Base-by-base conservation (phyloP, 2,888 invertebrate species). In the Diaperis boleti region DNA sequence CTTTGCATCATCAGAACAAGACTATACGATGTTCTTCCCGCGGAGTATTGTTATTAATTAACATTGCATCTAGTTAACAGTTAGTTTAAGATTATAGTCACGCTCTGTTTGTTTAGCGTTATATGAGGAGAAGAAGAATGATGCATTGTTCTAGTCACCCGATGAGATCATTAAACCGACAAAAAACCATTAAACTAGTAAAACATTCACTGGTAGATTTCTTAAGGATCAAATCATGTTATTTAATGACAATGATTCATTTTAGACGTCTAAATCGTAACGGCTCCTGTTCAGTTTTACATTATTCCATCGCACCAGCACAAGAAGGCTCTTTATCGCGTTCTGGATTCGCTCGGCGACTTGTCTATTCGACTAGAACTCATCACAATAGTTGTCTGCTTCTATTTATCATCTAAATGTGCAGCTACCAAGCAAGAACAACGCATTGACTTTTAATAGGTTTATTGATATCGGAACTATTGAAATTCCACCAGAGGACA, bases 231-330 rank as follows among this genome's bases (percentile, higher is more conserved):
- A 57, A 69, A 65, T 69, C 66, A 69, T 65, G 63, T 67, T 65
- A 62, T 65, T 69, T 69, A 69, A 69, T 69, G 66, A 65, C 65
- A 68, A 66, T 68, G 64, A 69, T 69, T 65, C 66, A 66, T 66
- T 65, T 65, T 59, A 63, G 59, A 62, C 57, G 63, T 68, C 67
- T 63, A 65, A 68, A 68, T 65, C 47, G 42, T 59, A 64, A 64
- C 59, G 55, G 59, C 55, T 66, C 41, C 55, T 15, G 52, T 64
- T 57, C 50, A 26, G 15, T 56, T 39, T 57, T 49, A 59, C 59
- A 59, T 59, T 59, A 59, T 59, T 49, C 59, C 59, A 59, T 31
- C 49, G 59, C 35, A 18, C 41, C 59, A 59, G 41, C 29, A 39
- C 35, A 59, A 49, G 49, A 35, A 59, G 26, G 29, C 35, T 41